A percentile compares a stretch with the other conserved stretches of the same genome.
phyloP scores from a whole-genome alignment of 2,797 vertebrate species.

The Phylloscopus collybita region DNA sequence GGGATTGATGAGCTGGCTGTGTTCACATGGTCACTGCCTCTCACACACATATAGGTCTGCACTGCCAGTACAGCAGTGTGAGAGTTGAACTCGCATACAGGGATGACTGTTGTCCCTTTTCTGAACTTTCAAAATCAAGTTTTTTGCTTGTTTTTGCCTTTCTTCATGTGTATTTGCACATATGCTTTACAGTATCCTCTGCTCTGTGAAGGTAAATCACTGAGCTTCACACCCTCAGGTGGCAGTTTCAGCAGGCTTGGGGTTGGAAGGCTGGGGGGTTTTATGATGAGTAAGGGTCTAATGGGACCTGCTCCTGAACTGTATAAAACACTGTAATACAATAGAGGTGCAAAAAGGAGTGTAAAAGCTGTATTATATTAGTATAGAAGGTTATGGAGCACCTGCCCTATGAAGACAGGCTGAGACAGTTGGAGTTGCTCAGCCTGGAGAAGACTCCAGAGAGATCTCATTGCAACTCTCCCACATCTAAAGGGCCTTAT shows the following conservation, averaged over 20 bases:
- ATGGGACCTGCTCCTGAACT: accelerated
- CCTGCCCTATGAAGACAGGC: neutral
- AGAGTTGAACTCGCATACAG: neutral
- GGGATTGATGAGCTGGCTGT: neutral
- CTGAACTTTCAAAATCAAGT: neutral
- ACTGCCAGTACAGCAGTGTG: neutral
- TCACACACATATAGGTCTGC: neutral
- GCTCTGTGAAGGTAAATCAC: neutral
- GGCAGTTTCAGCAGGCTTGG: neutral
- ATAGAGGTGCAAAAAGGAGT: neutral
- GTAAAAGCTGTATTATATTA: neutral
- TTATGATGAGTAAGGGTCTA: neutral
- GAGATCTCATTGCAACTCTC: neutral
- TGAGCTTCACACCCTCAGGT: neutral
- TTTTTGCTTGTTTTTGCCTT: neutral
- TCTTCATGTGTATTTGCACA: neutral
- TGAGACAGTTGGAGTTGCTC: neutral
- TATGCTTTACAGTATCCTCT: neutral
- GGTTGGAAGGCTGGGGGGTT: neutral
- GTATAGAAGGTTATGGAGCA: neutral
- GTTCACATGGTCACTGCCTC: accelerated
- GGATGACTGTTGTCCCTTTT: neutral
- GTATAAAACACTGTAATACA: accelerated
- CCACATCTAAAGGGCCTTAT: neutral
- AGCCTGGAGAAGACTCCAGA: neutral